Percentiles rank a stretch among this genome's conserved stretches.
Conservation (phyloP, 2,888 invertebrate species). For the Lasioglossum leucozonium region DNA sequence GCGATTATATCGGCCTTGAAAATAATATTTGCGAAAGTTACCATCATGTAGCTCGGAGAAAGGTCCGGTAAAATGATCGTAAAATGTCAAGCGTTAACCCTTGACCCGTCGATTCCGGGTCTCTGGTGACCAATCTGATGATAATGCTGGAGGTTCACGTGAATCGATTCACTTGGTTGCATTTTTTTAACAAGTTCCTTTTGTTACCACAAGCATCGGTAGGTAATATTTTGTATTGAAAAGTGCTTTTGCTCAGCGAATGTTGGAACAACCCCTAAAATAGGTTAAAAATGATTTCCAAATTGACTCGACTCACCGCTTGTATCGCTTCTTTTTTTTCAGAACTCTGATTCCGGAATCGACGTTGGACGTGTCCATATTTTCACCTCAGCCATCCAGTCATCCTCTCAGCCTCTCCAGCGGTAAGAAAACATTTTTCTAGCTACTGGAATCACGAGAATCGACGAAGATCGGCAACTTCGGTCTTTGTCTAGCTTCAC, state of each 20-base stretch:
- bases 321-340: neutral
- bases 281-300: neutral
- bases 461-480: neutral
- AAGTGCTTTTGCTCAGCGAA: no score
- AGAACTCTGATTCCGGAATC: neutral
- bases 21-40: neutral
- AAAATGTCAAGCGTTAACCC: neutral
- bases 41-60: neutral
- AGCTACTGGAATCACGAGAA: neutral
- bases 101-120: neutral
- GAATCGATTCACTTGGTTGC: neutral
- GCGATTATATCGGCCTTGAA: neutral
- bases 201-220: neutral
- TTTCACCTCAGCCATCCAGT: neutral
- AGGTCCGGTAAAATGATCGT: neutral
- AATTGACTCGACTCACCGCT: neutral
- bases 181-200: neutral
- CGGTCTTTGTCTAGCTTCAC: neutral
- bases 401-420: neutral
- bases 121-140: neutral
- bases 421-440: neutral
- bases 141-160: neutral
- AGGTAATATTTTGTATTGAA: neutral
- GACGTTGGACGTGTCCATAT: neutral
- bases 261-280: no score